phyloP scores from a whole-genome alignment of 2,113 vertebrate genomes.

The Myxocyprinus asiaticus region DNA sequence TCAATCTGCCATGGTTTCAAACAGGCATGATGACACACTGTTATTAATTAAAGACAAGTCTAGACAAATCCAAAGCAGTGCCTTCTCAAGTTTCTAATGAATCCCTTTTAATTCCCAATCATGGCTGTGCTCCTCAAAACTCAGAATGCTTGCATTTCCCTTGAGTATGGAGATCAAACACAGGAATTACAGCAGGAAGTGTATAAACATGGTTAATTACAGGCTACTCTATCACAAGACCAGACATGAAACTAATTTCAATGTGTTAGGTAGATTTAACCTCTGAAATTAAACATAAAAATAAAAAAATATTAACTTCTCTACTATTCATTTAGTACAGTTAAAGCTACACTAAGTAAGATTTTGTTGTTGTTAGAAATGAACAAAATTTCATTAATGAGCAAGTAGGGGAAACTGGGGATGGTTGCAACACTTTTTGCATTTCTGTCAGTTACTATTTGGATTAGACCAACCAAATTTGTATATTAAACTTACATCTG shows the following conservation, averaged over 20 bases:
- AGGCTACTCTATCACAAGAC: background rate
- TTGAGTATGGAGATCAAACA: conserved; percentile 7
- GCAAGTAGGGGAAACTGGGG: too few relatives aligned
- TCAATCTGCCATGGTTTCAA: background rate
- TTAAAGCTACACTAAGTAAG: too few relatives aligned
- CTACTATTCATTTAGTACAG: too few relatives aligned
- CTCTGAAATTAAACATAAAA: too few relatives aligned
- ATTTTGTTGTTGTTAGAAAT: too few relatives aligned
- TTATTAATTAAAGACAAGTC: conserved; percentile 55
- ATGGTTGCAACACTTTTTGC: too few relatives aligned
- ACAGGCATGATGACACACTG: conserved; percentile 21
- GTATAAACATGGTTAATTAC: background rate
- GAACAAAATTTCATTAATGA: too few relatives aligned
- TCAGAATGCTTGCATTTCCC: conserved; percentile 11
- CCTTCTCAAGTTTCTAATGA: conserved; percentile 9
- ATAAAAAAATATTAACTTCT: too few relatives aligned
- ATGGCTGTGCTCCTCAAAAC: too few relatives aligned
- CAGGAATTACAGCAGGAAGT: conserved; percentile 1
- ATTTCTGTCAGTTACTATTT: too few relatives aligned
- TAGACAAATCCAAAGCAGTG: conserved; percentile 34
- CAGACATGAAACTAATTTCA: conserved; percentile 36
- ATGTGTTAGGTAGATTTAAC: conserved; percentile 9
- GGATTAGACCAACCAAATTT: too few relatives aligned
- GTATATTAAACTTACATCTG: too few relatives aligned
- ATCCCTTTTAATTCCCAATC: conserved; percentile 13